Percentiles rank a stretch among this genome's conserved stretches.
Evolutionary conservation across 2,113 vertebrate species (phyloP).

Genomic region (Donacobius atricapilla): DNA sequence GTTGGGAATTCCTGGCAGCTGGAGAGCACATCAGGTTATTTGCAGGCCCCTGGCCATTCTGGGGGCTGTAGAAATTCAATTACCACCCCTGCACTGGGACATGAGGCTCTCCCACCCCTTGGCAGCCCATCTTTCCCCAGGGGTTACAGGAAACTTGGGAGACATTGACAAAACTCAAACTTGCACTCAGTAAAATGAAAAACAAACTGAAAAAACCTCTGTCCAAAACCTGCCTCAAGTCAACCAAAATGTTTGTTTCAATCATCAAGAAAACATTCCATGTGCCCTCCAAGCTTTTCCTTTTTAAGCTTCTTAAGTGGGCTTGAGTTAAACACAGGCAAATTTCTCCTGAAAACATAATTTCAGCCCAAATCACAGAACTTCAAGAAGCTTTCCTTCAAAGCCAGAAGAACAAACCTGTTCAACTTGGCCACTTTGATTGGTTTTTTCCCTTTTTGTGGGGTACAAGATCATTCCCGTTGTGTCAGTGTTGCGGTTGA

Average conservation of each 20-base stretch:
- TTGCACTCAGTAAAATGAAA: background rate
- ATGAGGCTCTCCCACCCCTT: background rate
- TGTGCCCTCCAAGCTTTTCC: background rate
- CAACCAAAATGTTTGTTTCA: background rate
- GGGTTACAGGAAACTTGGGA: background rate
- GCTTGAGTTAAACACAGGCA: background rate
- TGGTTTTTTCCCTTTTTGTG: background rate
- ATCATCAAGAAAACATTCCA: background rate
- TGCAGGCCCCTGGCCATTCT: background rate
- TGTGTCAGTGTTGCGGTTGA: rapidly evolving
- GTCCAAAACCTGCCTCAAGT: background rate
- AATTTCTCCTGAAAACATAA: background rate
- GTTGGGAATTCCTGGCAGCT: background rate
- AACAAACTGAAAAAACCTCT: background rate
- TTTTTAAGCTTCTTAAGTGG: conserved; percentile 8
- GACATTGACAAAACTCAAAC: background rate
- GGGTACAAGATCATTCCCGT: rapidly evolving
- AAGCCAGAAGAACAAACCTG: background rate
- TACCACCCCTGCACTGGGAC: background rate
- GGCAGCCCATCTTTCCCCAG: background rate
- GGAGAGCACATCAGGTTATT: background rate
- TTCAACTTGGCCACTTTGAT: background rate
- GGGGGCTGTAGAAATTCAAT: background rate
- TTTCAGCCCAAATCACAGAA: background rate
- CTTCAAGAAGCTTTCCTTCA: background rate